Evolutionary conservation across 2,888 invertebrate genomes (phyloP).

Genomic region (Diachrysia chrysitis): DNA sequence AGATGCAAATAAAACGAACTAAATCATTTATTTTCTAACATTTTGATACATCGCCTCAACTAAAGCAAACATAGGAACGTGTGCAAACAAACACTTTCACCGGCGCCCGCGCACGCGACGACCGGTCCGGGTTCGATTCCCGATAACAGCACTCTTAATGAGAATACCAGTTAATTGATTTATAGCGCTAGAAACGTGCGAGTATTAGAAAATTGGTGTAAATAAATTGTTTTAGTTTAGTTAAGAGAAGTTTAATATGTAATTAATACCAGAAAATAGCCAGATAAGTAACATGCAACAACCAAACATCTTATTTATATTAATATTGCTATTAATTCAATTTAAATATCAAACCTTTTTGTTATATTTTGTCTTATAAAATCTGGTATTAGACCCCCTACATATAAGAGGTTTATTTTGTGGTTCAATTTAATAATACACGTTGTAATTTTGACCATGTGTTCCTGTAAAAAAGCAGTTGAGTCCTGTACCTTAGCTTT

Average conservation of each 20-base stretch:
- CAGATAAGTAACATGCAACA: too few species aligned
- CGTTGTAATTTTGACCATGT: too few species aligned
- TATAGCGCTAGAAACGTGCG: slow-evolving; percentile 68
- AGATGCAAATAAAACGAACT: background rate
- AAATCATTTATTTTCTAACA: slow-evolving; percentile 43
- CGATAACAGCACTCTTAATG: slow-evolving; percentile 84
- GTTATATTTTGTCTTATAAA: too few species aligned
- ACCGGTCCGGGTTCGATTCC: slow-evolving; percentile 84
- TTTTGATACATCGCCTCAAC: slow-evolving; percentile 57
- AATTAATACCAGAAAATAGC: background rate
- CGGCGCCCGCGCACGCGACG: slow-evolving; percentile 79
- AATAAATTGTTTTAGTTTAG: slow-evolving; percentile 37
- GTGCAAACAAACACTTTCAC: slow-evolving; percentile 82
- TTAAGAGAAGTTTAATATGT: slow-evolving; percentile 22
- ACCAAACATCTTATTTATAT: too few species aligned
- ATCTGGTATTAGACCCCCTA: too few species aligned
- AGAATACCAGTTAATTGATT: slow-evolving; percentile 85
- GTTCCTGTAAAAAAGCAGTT: too few species aligned
- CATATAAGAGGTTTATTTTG: too few species aligned
- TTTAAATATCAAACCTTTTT: too few species aligned
- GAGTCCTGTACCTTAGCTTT: too few species aligned
- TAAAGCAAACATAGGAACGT: slow-evolving; percentile 57
- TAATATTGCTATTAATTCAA: too few species aligned
- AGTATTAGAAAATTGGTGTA: slow-evolving; percentile 43
- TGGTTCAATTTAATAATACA: too few species aligned